phyloP scores from a whole-genome alignment of 2,797 vertebrate genomes.

The Schizopygopsis pylzovi region DNA sequence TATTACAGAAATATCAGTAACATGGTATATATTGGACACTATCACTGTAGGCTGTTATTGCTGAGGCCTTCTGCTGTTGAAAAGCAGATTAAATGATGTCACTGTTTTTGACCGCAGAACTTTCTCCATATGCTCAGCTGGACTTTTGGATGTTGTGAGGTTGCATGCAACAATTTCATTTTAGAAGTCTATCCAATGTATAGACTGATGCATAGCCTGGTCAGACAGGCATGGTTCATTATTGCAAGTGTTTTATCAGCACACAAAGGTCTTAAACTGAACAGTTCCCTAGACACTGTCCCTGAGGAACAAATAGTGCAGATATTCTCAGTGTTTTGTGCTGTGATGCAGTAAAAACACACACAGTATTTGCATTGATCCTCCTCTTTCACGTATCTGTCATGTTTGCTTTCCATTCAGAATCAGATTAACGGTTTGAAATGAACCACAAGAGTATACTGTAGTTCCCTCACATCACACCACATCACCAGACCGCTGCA shows the following conservation, averaged over 20 bases:
- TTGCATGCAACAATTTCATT: not conserved
- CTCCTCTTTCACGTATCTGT: not conserved
- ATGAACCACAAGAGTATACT: not conserved
- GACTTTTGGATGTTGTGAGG: not conserved
- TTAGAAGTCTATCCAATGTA: not conserved
- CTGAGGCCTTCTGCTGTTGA: conserved; percentile 10
- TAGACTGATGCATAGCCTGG: not conserved
- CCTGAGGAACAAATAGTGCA: conserved; percentile 44
- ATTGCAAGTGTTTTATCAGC: conserved; percentile 67
- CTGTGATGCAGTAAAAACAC: conserved; percentile 34
- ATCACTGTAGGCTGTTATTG: not conserved
- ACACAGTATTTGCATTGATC: not conserved
- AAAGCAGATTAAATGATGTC: conserved; percentile 54
- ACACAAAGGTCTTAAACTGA: conserved; percentile 27
- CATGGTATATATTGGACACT: too few species aligned
- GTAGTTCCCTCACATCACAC: conserved; percentile 1
- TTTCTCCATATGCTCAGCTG: not conserved
- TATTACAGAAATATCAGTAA: not conserved
- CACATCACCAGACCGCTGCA: not conserved
- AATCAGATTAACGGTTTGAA: conserved; percentile 3
- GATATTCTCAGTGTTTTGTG: not conserved
- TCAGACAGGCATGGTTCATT: not conserved
- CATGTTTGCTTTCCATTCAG: not conserved
- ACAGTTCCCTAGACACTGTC: conserved; percentile 44
- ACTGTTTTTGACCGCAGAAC: conserved; percentile 48